phyloP scores from a whole-genome alignment of 2,888 invertebrate genomes.

The Drosophila mulleri region DNA sequence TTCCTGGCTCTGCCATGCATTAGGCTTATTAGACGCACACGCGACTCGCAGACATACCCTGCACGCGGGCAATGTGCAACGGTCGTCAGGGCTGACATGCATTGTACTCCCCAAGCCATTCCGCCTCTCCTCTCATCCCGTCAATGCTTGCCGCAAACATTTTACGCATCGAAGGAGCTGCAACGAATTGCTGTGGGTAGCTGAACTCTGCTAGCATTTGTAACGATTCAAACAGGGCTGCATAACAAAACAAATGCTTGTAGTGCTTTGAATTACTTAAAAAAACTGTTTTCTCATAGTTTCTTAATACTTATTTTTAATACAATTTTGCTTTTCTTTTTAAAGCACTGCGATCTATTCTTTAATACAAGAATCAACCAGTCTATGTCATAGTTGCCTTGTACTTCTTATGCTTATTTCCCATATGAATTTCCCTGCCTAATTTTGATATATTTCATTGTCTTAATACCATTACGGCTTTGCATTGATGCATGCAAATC shows the following conservation, averaged over 20 bases:
- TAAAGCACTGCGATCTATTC: too few species aligned
- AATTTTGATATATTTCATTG: constrained; percentile 58
- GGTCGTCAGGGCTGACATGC: constrained; percentile 69
- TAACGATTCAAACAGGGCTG: not conserved
- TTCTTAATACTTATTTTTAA: not conserved
- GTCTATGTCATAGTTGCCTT: not conserved
- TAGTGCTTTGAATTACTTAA: not conserved
- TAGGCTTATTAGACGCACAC: constrained; percentile 78
- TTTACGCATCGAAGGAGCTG: constrained; percentile 71
- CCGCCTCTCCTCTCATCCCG: not conserved
- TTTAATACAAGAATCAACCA: not conserved
- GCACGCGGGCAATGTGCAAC: constrained; percentile 61
- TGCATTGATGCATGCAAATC: constrained; percentile 79
- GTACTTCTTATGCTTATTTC: not conserved
- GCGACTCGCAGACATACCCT: constrained; percentile 49
- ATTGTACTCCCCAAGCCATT: not conserved
- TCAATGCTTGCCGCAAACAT: constrained; percentile 62
- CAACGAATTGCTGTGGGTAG: constrained; percentile 55
- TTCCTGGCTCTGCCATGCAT: constrained; percentile 51
- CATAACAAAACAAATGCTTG: not conserved
- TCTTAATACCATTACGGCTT: constrained; percentile 60
- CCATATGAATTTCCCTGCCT: constrained; percentile 9
- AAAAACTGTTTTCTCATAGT: not conserved
- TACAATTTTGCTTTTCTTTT: too few species aligned
- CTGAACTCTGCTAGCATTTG: not conserved